Evolutionary conservation across 2,113 vertebrate species (phyloP), one percentile per base, ranked within the genome.

Genomic region (Fregata magnificens): DNA sequence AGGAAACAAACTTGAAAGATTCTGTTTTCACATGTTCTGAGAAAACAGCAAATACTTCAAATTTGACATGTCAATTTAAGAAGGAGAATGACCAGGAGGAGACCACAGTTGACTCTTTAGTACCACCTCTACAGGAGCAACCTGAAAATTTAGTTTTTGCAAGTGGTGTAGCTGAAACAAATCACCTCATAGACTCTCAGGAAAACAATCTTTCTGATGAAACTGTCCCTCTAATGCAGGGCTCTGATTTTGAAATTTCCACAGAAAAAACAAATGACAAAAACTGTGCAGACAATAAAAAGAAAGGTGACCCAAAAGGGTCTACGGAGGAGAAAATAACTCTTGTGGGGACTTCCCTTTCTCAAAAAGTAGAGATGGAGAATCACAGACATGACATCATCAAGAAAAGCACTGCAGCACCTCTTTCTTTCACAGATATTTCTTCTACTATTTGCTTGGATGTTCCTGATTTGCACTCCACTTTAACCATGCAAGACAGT

Each of bases 401-500:
- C 7, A 80, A 70, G 69, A 61, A 77, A 56, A 95, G 76, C 77
- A 65, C 92, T 24, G 28, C 73, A 42, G 53, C 80, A 4, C 94
- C 86, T 86, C 92, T 97, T 79, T 96, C 98, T 79, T 66, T 97
- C 49, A 66, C 97, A 28, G 95, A 95, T 5, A 42, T 79, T 63
- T 95, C 98, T n/a, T 49, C 94, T 63, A 4, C 44, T 0, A 2
- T 82, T 38, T 93, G 93, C 67, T 56, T 96, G 11, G 95, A 90
- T 12, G 21, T 29, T 44, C 95, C 97, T 16, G 95, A 91, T 58
- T 91, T 98, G 47, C 98, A 96, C 53, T 98, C 98, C 74, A 90
- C 88, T 3, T 76, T 66, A 40, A 96, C 98, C 83, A 92, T 99
- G 69, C 98, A 99, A 69, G 99, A 99, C 84, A 98, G 98, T 95